Evolutionary conservation across 30 jellyfish, hydroid and myxozoan species (phyloP).

Genomic region (Aurelia sp.): DNA sequence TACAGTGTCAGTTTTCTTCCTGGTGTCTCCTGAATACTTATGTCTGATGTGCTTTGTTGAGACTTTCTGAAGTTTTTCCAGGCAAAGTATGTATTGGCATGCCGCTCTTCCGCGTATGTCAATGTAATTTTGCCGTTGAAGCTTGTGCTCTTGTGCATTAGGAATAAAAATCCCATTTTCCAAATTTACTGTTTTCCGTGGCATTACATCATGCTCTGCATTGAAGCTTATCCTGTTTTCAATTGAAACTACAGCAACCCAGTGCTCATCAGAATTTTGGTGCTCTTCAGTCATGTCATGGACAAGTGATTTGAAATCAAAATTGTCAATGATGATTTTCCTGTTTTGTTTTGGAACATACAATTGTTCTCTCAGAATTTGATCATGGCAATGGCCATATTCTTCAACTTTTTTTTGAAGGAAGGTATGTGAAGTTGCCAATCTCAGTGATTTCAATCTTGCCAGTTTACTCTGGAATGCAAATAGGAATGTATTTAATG

Average conservation of each 20-base stretch:
- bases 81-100: not conserved
- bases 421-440: not conserved
- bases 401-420: not conserved
- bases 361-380: not conserved
- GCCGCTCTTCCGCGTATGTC: conserved; percentile 13
- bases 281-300: conserved; percentile 1
- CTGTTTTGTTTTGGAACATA: not conserved
- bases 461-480: too few relatives aligned
- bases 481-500: too few relatives aligned
- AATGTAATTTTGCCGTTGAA: conserved; percentile 16
- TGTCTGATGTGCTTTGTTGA: conserved; percentile 3
- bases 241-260: not conserved
- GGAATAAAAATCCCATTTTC: conserved; percentile 15
- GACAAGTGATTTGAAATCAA: not conserved
- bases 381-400: not conserved
- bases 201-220: not conserved
- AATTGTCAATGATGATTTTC: not conserved
- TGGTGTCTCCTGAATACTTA: not conserved
- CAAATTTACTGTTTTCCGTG: not conserved
- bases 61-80: not conserved
- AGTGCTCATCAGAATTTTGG: not conserved
- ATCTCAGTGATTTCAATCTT: not conserved
- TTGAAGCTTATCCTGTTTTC: not conserved
- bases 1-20: conserved; percentile 8
- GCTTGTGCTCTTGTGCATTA: not conserved